phyloP scores from a whole-genome alignment of 2,113 vertebrate genomes.

The Isichthys henryi region DNA sequence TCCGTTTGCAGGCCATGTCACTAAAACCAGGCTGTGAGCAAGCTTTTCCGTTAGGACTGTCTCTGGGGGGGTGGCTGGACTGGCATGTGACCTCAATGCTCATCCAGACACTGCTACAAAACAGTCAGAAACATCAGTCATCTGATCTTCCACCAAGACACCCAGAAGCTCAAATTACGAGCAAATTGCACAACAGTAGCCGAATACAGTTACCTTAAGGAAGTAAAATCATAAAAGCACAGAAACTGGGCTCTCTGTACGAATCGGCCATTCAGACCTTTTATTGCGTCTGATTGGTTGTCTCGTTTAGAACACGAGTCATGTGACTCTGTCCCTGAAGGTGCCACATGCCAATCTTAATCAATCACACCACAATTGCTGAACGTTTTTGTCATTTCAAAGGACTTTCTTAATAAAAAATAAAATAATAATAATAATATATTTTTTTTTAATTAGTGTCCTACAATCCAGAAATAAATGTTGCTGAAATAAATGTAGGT shows the following conservation, averaged over 20 bases:
- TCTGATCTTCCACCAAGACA: neutral
- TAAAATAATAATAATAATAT: too few species aligned
- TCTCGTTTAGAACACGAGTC: neutral
- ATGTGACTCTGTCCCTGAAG: neutral
- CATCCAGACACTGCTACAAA: neutral
- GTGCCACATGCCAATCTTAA: neutral
- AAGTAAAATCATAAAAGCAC: neutral
- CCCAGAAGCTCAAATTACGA: neutral
- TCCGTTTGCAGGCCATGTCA: neutral
- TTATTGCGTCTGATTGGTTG: neutral
- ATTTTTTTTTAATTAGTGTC: too few species aligned
- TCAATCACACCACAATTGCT: neutral
- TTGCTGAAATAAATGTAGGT: too few species aligned
- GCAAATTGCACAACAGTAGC: neutral
- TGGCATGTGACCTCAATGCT: neutral
- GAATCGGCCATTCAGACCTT: neutral
- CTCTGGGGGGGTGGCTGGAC: neutral
- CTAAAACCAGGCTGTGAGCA: neutral
- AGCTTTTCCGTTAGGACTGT: neutral
- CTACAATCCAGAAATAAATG: too few species aligned
- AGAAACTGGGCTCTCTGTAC: neutral
- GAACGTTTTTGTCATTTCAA: neutral
- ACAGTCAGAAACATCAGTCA: neutral
- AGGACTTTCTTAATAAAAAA: too few species aligned
- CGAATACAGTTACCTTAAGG: neutral